phyloP scores from a whole-genome alignment of 1,140 invertebrate genomes.

The Limonius californicus region DNA sequence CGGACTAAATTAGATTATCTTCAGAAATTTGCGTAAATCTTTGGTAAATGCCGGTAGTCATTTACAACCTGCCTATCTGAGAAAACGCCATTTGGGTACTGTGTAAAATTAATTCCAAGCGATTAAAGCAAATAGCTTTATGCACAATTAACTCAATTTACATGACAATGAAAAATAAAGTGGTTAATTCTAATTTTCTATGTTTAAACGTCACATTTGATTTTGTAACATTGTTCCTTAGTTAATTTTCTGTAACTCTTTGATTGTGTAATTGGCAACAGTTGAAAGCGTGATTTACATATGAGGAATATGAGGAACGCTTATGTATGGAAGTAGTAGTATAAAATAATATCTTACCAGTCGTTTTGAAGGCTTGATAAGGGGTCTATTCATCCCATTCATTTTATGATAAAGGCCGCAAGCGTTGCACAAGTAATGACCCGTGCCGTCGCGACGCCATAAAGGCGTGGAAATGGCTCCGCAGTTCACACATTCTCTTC shows the following conservation, averaged over 20 bases:
- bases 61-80: background rate
- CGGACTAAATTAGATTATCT: no score
- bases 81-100: background rate
- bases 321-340: no score
- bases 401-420: constrained; percentile 96
- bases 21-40: no score
- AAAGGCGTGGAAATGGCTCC: constrained; percentile 92
- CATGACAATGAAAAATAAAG: background rate
- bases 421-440: constrained; percentile 97
- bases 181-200: background rate
- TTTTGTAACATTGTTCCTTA: no score
- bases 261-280: no score
- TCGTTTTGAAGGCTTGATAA: constrained; percentile 86
- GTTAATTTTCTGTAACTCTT: no score
- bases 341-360: constrained; percentile 81
- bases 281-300: no score
- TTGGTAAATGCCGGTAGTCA: no score
- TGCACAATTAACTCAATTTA: background rate
- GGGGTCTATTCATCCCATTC: constrained; percentile 88
- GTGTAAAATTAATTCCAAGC: background rate
- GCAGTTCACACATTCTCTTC: constrained; percentile 95
- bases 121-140: background rate
- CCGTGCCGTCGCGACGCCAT: constrained; percentile 92
- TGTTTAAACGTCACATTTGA: no score
- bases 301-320: no score